Evolutionary conservation across 2,797 vertebrate species (phyloP).

Genomic region (Microhierax caerulescens): DNA sequence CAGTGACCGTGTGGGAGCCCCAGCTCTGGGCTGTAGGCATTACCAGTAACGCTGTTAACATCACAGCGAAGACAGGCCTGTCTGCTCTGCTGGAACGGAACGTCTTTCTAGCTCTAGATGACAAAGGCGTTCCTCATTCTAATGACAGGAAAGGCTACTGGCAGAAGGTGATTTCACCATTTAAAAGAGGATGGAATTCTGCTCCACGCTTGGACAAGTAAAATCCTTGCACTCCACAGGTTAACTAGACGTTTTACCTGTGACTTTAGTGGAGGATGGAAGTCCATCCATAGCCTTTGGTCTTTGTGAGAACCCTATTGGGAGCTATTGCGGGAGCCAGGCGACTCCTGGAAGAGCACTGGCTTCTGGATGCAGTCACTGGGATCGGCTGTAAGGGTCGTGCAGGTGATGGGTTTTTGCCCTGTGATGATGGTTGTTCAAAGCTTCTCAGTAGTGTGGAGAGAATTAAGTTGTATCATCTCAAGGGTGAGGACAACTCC

Average conservation of each 20-base stretch:
- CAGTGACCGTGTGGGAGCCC: neutral
- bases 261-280: neutral
- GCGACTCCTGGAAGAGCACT: neutral
- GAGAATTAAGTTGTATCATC: rapidly evolving
- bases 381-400: neutral
- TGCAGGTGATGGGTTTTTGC: neutral
- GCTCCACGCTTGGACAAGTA: neutral
- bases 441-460: neutral
- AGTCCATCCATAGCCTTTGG: neutral
- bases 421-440: neutral
- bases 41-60: rapidly evolving
- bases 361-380: neutral
- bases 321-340: rapidly evolving
- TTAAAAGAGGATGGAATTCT: neutral
- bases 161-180: neutral
- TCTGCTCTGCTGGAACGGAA: neutral
- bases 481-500: neutral
- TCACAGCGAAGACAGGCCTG: rapidly evolving
- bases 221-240: neutral
- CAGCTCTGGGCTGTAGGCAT: neutral
- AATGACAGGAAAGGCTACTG: neutral
- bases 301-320: neutral
- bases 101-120: neutral
- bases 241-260: neutral
- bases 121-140: neutral